These are phyloP conservation scores for Lasioglossum calceatum DNA, from an alignment of 2,888 invertebrate species.

Conservation along the genomic window DNA sequence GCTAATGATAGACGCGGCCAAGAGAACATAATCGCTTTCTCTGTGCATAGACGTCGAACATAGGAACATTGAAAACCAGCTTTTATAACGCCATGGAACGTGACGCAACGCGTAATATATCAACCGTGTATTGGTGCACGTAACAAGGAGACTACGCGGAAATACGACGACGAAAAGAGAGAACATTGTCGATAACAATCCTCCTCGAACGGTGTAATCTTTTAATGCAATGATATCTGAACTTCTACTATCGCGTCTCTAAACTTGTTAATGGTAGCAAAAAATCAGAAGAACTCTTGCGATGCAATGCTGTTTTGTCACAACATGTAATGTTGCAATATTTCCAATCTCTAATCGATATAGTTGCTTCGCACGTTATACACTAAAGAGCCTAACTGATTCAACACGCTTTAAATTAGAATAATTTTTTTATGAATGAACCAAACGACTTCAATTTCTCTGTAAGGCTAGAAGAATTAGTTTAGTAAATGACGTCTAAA, in stretches of 20 bases:
- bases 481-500: no score
- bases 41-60: neutral
- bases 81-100: constrained; percentile 8
- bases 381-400: no score
- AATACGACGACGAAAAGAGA: constrained; percentile 12
- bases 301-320: neutral
- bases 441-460: no score
- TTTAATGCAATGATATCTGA: neutral
- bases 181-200: neutral
- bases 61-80: constrained; percentile 4
- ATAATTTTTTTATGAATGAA: no score
- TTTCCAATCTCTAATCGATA: neutral
- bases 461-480: no score
- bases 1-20: neutral
- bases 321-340: neutral
- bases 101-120: constrained; percentile 29
- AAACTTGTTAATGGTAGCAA: neutral
- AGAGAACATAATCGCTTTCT: constrained; percentile 1
- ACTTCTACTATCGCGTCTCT: no score
- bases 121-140: neutral
- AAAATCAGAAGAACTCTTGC: neutral
- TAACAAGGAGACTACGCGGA: neutral
- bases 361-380: neutral
- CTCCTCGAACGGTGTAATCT: neutral
- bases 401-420: no score